Base-by-base conservation (phyloP, 2,888 invertebrate genomes). In the Tinea pellionella region DNA sequence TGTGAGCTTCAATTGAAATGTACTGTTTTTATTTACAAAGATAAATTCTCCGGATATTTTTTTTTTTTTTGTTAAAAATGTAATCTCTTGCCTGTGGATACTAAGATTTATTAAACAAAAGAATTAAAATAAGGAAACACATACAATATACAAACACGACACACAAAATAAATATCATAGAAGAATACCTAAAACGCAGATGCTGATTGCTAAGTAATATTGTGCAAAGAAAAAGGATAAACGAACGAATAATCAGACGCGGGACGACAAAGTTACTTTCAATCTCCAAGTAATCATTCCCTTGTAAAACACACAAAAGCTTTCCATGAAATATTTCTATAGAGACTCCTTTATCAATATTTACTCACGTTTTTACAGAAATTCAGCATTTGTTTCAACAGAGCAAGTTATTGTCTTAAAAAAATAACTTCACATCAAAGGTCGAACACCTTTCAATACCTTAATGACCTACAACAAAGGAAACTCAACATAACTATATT, bases 261-360 rank as follows among this genome's bases (percentile, higher is more conserved):
- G 47, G 16, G 6, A n/a, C 19, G 57, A 57, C 32, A 32, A 47
- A 55, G 55, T 55, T 55, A 55, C 32, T 57, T 55, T 57, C 57
- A 57, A 32, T 57, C 57, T 55, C 15, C 15, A 13, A 32, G 57
- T 57, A 57, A 57, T 57, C 57, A 57, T 32, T 57, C 32, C 57
- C 32, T 57, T 32, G 32, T 16, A 19, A 57, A 32, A 13, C 57
- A 57, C 15, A 57, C 32, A 57, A 57, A 55, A 32, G 57, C 57
- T 32, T 57, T 32, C 32, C 13, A 32, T 57, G 16, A 57, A 57
- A 57, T 30, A 57, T 57, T 57, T 57, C 9, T 53, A 24, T 19
- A 57, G 15, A 57, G 32, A 19, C 19, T 55, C 29, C 24, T 55
- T 37, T 37, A 37, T 47, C 47, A 15, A 18, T 18, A 47, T 47